phyloP scores from a whole-genome alignment of 2,888 invertebrate genomes.

The Acleris sparsana region DNA sequence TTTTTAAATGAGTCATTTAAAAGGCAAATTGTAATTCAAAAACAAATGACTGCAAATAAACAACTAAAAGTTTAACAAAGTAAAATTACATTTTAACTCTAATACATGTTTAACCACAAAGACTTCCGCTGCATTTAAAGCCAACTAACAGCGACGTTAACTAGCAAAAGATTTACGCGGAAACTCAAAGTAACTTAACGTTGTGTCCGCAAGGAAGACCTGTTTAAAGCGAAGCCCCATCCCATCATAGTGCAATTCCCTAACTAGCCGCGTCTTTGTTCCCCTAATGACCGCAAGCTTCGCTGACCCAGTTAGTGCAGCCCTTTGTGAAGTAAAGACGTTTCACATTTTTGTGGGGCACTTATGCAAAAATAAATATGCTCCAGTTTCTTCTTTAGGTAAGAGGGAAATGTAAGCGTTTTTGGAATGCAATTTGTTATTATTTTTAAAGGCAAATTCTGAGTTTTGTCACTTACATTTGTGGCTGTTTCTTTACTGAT shows the following conservation, averaged over 20 bases:
- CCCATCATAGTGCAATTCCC: conserved; percentile 34
- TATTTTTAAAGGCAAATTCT: conserved; percentile 4
- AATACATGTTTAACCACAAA: too few relatives aligned
- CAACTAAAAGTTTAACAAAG: too few relatives aligned
- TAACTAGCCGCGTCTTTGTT: conserved; percentile 43
- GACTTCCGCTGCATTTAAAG: background rate
- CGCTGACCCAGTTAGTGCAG: conserved; percentile 52
- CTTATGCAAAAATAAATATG: conserved; percentile 58
- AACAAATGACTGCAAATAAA: too few relatives aligned
- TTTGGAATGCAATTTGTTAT: conserved; percentile 3
- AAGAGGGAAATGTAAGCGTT: conserved; percentile 2
- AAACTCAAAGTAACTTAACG: conserved; percentile 15
- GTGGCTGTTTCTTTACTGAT: too few relatives aligned
- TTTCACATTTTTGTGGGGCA: conserved; percentile 53
- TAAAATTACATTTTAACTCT: too few relatives aligned
- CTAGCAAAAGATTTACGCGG: background rate
- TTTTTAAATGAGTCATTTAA: too few relatives aligned
- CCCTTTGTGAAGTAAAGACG: conserved; percentile 43
- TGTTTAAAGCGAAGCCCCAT: conserved; percentile 23
- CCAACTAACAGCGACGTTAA: background rate
- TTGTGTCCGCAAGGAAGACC: conserved; percentile 18
- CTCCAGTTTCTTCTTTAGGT: conserved; percentile 44
- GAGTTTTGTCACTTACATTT: too few relatives aligned
- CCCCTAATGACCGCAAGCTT: conserved; percentile 54
- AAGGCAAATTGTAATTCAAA: too few relatives aligned